Base-by-base conservation (phyloP, 1,140 invertebrate species). In the Lepidurus packardi region DNA sequence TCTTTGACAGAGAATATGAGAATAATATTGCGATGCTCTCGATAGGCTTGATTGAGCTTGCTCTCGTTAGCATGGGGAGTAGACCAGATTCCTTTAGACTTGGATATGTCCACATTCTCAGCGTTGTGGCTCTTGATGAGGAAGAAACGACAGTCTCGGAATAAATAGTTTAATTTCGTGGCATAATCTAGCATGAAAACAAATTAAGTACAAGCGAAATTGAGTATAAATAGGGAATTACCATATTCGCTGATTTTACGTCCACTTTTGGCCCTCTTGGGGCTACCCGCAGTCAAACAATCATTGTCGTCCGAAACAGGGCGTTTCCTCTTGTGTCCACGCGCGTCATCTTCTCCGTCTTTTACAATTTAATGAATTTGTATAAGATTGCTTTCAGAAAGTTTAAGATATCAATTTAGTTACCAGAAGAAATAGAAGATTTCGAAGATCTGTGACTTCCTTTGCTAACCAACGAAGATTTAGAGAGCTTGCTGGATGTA, bases 91-190 rank as follows among this genome's bases (percentile, higher is more conserved):
- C 94, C 95, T 88, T 95, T 97, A 0, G 91, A 92, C 86, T 98
- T 98, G 1, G 96, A 96, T 42, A 98, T 83, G 34, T 92, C 92
- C 43, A 99, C 92, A 87, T 99, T 99, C 85, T 98, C 97, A 79
- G 93, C 92, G 87, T 98, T 98, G 85, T 98, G 98, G 73, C 96
- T 98, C 86, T 98, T 98, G 80, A 99, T 98, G 34, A 98, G 90
- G 87, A 98, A 99, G 88, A 97, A 98, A 81, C 95, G 89, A 80
- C 96, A 94, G 85, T 97, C 94, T 81, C 95, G 89, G 85, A 98
- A 98, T 76, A 98, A 88, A 85, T 98, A 98, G 87, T 96, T 97
- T 75, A 98, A 86, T 86, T 96, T 93, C 10, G 93, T 94, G 83
- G 91, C 87, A 83, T 95, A 95, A 86, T 95, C 93, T 83, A 93